These are phyloP conservation scores for Cydia pomonella DNA, from an alignment of 1,140 invertebrate species.

Conservation along the genomic window DNA sequence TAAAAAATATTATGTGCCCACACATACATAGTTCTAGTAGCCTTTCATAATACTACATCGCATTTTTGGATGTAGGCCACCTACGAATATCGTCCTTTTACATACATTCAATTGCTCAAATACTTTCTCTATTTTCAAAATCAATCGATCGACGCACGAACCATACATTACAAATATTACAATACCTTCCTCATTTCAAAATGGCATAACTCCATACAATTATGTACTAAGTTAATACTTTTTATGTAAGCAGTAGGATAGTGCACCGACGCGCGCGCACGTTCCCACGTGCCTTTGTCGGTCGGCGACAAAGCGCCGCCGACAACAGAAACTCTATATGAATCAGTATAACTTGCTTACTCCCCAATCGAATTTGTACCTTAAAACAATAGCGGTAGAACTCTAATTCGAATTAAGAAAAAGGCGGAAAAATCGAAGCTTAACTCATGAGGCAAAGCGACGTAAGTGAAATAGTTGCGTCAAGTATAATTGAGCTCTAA, in stretches of 20 bases:
- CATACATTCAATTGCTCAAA: conserved; percentile 16
- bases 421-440: conserved; percentile 42
- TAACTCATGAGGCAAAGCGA: conserved; percentile 34
- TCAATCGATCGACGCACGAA: conserved; percentile 44
- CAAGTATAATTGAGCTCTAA: conserved; percentile 38
- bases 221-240: conserved; percentile 10
- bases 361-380: conserved; percentile 36
- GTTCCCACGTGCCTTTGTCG: conserved; percentile 78
- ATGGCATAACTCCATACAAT: not conserved
- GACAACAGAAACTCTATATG: conserved; percentile 54
- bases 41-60: not conserved
- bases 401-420: conserved; percentile 40
- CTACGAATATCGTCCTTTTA: conserved; percentile 7
- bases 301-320: conserved; percentile 67
- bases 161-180: conserved; percentile 55
- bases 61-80: not conserved
- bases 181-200: conserved; percentile 12
- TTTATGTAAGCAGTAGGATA: conserved; percentile 48
- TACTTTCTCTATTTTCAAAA: conserved; percentile 36
- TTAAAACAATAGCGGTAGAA: conserved; percentile 30
- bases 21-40: too few relatives aligned
- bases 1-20: too few relatives aligned
- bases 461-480: conserved; percentile 17
- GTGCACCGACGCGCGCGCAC: conserved; percentile 61
- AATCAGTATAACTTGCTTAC: conserved; percentile 21